phyloP scores from a whole-genome alignment of 1,140 invertebrate genomes.

The Drosophila pseudoananassae region DNA sequence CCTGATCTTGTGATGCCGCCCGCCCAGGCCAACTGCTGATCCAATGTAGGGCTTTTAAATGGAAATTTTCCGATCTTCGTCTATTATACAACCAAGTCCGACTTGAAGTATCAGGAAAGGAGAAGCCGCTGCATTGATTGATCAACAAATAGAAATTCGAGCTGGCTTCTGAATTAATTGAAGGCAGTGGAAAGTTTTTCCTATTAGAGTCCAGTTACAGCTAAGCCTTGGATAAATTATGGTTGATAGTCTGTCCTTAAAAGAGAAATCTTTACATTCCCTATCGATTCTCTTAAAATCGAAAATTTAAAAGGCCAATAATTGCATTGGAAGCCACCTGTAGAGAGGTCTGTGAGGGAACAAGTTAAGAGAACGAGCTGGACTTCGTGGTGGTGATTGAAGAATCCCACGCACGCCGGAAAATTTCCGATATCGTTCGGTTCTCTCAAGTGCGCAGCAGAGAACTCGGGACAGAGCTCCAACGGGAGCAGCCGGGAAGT shows the following conservation, averaged over 20 bases:
- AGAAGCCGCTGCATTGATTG: constrained; percentile 36
- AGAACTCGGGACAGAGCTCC: constrained; percentile 16
- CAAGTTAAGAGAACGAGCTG: constrained; percentile 10
- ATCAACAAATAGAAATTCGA: constrained; percentile 66
- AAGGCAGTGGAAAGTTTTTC: constrained; percentile 64
- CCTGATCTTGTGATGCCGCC: constrained; percentile 26
- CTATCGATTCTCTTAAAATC: too few relatives aligned
- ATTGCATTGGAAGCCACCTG: too few relatives aligned
- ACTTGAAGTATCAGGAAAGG: constrained; percentile 7
- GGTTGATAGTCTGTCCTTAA: background rate
- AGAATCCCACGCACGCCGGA: constrained; percentile 37
- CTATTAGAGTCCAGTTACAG: constrained; percentile 10
- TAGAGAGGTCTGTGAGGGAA: background rate
- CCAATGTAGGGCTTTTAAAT: constrained; percentile 20
- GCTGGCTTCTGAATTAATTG: constrained; percentile 57
- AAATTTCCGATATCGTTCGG: constrained; percentile 35
- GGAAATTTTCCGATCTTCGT: constrained; percentile 28
- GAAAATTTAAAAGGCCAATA: too few relatives aligned
- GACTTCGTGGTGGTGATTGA: background rate
- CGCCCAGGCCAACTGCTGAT: background rate
- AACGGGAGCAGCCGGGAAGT: background rate
- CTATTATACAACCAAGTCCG: constrained; percentile 21
- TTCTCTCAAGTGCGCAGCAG: constrained; percentile 27
- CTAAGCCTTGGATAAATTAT: background rate
- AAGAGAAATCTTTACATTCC: background rate